Evolutionary conservation across 2,888 invertebrate genomes (phyloP).

Genomic region (Parnassius glacialis): DNA sequence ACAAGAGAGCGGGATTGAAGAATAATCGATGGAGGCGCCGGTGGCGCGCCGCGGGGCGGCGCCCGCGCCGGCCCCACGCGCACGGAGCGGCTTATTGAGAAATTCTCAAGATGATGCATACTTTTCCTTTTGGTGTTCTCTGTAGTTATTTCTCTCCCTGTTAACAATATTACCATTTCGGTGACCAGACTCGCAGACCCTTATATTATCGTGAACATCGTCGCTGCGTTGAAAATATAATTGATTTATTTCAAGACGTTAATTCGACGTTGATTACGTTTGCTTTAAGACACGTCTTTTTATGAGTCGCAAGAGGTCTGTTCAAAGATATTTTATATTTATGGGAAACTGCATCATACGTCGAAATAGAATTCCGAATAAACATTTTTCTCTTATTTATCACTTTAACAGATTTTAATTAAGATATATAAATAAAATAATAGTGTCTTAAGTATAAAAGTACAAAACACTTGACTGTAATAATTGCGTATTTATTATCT

Average conservation of each 20-base stretch:
- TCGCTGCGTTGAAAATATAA: constrained; percentile 39
- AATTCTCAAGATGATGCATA: constrained; percentile 77
- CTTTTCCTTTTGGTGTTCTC: constrained; percentile 71
- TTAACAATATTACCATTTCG: constrained; percentile 78
- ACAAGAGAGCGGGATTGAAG: constrained; percentile 45
- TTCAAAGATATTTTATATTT: no score
- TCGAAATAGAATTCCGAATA: no score
- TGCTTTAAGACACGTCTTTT: constrained; percentile 3
- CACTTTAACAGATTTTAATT: no score
- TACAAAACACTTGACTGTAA: no score
- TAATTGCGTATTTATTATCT: no score
- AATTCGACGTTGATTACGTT: constrained; percentile 31
- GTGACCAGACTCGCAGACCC: constrained; percentile 66
- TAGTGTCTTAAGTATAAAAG: no score
- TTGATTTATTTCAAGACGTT: constrained; percentile 58
- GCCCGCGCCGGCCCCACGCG: constrained; percentile 73
- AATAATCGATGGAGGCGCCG: constrained; percentile 71
- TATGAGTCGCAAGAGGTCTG: neutral
- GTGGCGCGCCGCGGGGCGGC: constrained; percentile 65
- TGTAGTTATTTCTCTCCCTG: constrained; percentile 73
- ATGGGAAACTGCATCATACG: no score
- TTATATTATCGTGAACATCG: constrained; percentile 60
- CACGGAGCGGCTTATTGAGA: constrained; percentile 74
- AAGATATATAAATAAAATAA: no score
- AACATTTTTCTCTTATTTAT: no score